Evolutionary conservation across 1,140 invertebrate genomes (phyloP), one percentile per base, ranked within the genome.

Genomic region (Probaryconus sp.): DNA sequence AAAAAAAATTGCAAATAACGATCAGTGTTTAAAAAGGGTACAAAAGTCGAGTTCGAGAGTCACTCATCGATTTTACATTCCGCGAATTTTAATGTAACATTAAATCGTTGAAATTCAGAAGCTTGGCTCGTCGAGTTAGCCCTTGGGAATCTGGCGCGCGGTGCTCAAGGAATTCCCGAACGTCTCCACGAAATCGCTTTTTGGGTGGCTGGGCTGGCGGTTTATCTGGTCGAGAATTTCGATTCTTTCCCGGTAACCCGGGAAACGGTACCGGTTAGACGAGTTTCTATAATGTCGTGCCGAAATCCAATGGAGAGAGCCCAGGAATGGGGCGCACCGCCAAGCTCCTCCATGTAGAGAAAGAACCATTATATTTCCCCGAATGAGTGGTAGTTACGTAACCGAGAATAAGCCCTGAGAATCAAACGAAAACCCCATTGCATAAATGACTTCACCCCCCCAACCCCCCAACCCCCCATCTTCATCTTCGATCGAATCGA

Each of bases 71-170:
- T 73, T 73, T 74, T 68, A 68, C 63, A 74, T 74, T 63, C 63
- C 31, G 43, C 71, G 56, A 55, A 68, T 74, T 74, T 74, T 74
- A 67, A 74, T 74, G 71, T 58, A 61, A 74, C 64, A 58, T 74
- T 74, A 68, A 74, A 74, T 74, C 58, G 64, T 74, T 68, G 63
- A 68, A 64, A 74, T 74, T 67, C 56, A 68, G 42, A 73, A 65
- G 63, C 50, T 21, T 24, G 28, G 58, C 30, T 64, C 51, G 68
- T 72, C 43, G 53, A 53, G 45, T 67, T 67, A 55, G 48, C 70
- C 61, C 33, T 67, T 40, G 61, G 70, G 70, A 73, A 67, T 61
- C 48, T 65, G 51, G 47, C 28, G 47, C 45, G 45, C 53, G 47
- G 11, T 58, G 28, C 37, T 51, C 53, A 60, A 73, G 70, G 30